Evolutionary conservation across 2,888 invertebrate genomes (phyloP).

Genomic region (Cephonodes hylas): DNA sequence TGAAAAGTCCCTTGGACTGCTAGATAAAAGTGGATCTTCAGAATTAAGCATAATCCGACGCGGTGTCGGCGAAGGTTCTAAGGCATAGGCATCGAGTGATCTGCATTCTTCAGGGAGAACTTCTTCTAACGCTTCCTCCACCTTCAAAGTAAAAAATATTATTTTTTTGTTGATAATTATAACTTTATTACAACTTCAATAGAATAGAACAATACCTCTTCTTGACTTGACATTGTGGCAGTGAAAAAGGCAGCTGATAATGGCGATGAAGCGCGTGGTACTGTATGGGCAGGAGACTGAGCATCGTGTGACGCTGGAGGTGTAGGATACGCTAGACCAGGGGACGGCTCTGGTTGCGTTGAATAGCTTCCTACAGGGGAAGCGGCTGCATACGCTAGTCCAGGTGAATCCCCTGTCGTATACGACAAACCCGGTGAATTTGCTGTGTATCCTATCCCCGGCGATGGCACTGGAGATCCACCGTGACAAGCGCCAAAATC

Average conservation of each 20-base stretch:
- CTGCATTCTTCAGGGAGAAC: constrained; percentile 90
- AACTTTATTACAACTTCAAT: not conserved
- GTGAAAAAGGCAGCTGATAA: constrained; percentile 92
- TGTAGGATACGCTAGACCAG: constrained; percentile 90
- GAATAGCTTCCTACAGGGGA: constrained; percentile 70
- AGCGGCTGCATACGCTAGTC: constrained; percentile 62
- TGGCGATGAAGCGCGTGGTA: constrained; percentile 89
- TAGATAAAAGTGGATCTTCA: constrained; percentile 91
- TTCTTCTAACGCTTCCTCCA: constrained; percentile 92
- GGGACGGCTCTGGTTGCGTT: constrained; percentile 79
- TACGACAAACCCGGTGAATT: constrained; percentile 87
- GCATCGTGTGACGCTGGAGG: constrained; percentile 94
- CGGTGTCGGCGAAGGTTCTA: constrained; percentile 85
- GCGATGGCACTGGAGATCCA: constrained; percentile 74
- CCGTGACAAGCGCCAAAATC: constrained; percentile 91
- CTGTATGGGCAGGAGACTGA: constrained; percentile 82
- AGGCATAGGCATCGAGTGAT: constrained; percentile 82
- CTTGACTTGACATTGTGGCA: constrained; percentile 91
- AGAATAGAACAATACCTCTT: constrained; percentile 75
- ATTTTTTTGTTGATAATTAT: constrained; percentile 14
- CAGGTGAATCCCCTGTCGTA: constrained; percentile 83
- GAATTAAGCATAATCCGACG: constrained; percentile 94
- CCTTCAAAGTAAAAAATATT: constrained; percentile 52
- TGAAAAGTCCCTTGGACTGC: constrained; percentile 90
- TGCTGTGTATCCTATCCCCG: constrained; percentile 72